phyloP scores from a whole-genome alignment of 2,888 invertebrate species.

The Protophormia terraenovae region DNA sequence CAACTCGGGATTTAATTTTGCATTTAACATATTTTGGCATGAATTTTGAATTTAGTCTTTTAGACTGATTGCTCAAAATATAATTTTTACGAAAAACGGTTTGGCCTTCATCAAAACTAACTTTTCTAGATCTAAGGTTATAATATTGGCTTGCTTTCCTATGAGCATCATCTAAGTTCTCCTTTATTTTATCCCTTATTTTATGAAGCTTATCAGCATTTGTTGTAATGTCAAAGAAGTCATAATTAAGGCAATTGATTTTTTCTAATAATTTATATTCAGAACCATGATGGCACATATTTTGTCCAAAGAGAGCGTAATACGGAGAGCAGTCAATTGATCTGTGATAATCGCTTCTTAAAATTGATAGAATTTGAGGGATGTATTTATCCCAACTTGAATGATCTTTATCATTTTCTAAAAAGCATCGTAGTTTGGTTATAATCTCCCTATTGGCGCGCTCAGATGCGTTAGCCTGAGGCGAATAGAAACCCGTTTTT shows the following conservation, averaged over 20 bases:
- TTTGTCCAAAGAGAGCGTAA: neutral
- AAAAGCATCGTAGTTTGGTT: neutral
- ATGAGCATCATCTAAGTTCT: neutral
- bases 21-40: neutral
- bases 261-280: neutral
- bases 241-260: neutral
- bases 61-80: neutral
- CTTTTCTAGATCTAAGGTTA: neutral
- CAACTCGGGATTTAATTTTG: neutral
- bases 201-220: neutral
- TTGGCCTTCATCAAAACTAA: neutral
- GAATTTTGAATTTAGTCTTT: neutral
- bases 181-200: neutral
- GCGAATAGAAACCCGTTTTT: neutral
- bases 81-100: too few species aligned
- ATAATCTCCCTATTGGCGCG: neutral
- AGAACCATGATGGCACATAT: neutral
- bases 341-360: neutral
- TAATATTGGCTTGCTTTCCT: neutral
- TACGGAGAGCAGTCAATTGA: neutral
- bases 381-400: neutral
- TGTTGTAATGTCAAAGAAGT: neutral
- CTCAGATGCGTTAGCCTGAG: slow-evolving; percentile 2
- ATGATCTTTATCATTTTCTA: neutral
- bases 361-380: neutral